Evolutionary conservation across 2,888 invertebrate species (phyloP).

Genomic region (Eilema caniola): DNA sequence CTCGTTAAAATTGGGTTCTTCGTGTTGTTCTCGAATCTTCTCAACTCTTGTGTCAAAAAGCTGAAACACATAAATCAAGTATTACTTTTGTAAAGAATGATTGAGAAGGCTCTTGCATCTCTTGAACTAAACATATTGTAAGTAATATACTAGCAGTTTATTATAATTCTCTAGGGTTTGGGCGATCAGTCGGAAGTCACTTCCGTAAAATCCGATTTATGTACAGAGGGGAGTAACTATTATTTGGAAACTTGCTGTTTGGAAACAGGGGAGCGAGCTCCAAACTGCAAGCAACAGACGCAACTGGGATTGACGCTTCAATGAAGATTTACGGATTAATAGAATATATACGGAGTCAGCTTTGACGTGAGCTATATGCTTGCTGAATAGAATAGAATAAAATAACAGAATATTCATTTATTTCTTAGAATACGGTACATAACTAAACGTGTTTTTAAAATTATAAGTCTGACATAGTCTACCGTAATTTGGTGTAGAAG

Average conservation of each 20-base stretch:
- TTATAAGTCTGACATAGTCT: too few relatives aligned
- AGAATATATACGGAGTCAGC: conserved; percentile 40
- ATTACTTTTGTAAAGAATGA: background rate
- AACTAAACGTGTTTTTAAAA: too few relatives aligned
- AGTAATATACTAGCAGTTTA: too few relatives aligned
- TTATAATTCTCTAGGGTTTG: background rate
- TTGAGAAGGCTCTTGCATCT: background rate
- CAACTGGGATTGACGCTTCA: too few relatives aligned
- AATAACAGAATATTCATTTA: too few relatives aligned
- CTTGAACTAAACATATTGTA: too few relatives aligned
- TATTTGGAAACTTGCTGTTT: too few relatives aligned
- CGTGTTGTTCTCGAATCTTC: conserved; percentile 49
- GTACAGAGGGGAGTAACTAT: background rate
- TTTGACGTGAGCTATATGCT: conserved; percentile 38
- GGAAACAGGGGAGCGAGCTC: too few relatives aligned
- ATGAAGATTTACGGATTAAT: background rate
- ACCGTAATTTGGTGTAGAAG: too few relatives aligned
- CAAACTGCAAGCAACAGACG: too few relatives aligned
- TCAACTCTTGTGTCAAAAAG: conserved; percentile 55
- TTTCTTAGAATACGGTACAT: too few relatives aligned
- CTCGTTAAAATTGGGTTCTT: conserved; percentile 45
- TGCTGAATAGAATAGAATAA: too few relatives aligned
- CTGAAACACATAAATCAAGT: conserved; percentile 40
- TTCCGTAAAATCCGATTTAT: background rate
- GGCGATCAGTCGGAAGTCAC: background rate